A percentile compares a stretch with the other conserved stretches of the same genome.
phyloP scores from a whole-genome alignment of 2,888 invertebrate genomes.

The Lymantria monacha region DNA sequence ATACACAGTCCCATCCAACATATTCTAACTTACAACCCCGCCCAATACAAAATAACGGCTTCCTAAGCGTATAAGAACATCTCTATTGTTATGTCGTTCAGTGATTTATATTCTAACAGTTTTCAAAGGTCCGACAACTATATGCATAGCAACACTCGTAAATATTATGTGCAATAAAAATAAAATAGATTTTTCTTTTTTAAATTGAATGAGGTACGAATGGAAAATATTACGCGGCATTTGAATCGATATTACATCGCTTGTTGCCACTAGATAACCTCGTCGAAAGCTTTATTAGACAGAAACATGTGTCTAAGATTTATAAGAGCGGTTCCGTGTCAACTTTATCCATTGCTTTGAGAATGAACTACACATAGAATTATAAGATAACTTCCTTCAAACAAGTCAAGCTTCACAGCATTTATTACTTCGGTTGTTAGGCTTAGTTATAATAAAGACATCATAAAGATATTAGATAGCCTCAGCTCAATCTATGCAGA shows the following conservation, averaged over 20 bases:
- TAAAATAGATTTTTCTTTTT: slow-evolving; percentile 16
- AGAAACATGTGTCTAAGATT: slow-evolving; percentile 1
- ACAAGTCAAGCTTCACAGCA: neutral
- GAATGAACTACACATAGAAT: neutral
- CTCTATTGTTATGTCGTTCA: slow-evolving; percentile 43
- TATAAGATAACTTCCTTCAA: neutral
- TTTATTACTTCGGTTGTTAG: no score
- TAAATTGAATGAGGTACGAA: slow-evolving; percentile 21
- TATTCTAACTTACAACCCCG: slow-evolving; percentile 5
- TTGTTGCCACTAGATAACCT: neutral
- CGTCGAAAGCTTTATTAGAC: slow-evolving; percentile 7
- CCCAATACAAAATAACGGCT: slow-evolving; percentile 24
- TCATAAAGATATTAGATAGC: no score
- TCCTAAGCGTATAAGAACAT: slow-evolving; percentile 32
- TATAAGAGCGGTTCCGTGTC: neutral
- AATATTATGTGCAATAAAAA: slow-evolving; percentile 24
- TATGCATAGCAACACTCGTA: slow-evolving; percentile 23
- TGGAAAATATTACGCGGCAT: slow-evolving; percentile 22
- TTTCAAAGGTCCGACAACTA: slow-evolving; percentile 25
- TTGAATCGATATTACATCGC: slow-evolving; percentile 29
- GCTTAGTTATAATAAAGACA: no score
- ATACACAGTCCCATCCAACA: neutral
- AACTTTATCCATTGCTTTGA: neutral
- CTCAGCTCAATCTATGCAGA: no score
- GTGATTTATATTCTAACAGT: slow-evolving; percentile 36